Evolutionary conservation across 92 coral and sea anemone species (phyloP).

Genomic region (Phenganax stokvisi): DNA sequence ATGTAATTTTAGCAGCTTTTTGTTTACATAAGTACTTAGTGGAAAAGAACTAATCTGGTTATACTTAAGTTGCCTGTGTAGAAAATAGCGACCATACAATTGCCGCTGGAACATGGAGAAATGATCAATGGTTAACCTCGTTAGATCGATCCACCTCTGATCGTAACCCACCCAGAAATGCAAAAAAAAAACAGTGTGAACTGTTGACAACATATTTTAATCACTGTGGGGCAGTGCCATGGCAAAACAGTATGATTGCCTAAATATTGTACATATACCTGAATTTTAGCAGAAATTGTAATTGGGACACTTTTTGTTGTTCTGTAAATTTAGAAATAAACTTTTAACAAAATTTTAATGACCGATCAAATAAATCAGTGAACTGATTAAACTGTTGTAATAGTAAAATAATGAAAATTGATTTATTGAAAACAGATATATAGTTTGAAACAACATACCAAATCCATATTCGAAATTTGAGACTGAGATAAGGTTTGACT

Average conservation of each 20-base stretch:
- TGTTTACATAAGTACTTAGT: too few species aligned
- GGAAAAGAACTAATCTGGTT: conserved; percentile 6
- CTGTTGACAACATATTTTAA: conserved; percentile 8
- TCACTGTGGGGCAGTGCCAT: conserved; percentile 19
- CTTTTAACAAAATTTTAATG: too few species aligned
- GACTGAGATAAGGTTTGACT: too few species aligned
- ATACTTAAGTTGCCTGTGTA: conserved; percentile 24
- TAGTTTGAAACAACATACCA: too few species aligned
- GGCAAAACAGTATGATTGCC: conserved; percentile 16
- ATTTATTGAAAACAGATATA: too few species aligned
- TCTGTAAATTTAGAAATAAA: too few species aligned
- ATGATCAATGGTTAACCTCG: conserved; percentile 14
- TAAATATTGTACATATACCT: neutral
- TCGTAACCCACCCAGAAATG: neutral
- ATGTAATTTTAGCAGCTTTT: too few species aligned
- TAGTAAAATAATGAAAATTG: too few species aligned
- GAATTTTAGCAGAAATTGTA: neutral
- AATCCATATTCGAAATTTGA: too few species aligned
- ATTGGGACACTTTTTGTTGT: too few species aligned
- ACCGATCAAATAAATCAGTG: too few species aligned
- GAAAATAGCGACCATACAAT: conserved; percentile 33
- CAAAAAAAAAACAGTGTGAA: conserved; percentile 17
- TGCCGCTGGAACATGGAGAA: conserved; percentile 24
- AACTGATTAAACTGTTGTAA: too few species aligned
- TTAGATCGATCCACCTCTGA: neutral